A percentile compares a stretch with the other conserved stretches of the same genome.
Conservation (phyloP, 2,888 invertebrate genomes). For the Periphyllus acericola region DNA sequence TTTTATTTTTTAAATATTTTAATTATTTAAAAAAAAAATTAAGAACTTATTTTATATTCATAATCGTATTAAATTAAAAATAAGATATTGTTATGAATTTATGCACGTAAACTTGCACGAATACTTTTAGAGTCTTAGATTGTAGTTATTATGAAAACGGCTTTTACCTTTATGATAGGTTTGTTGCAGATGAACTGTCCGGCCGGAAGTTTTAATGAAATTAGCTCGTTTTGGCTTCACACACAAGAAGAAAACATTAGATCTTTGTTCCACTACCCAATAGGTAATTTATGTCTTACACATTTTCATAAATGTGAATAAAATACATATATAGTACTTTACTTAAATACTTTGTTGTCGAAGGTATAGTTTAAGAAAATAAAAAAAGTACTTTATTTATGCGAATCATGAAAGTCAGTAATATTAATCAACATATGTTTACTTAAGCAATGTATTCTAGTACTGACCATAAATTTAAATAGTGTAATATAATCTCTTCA, state of each 20-base stretch:
- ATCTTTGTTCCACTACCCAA: constrained; percentile 71
- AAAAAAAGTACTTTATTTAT: too few species aligned
- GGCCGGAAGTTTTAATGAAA: constrained; percentile 72
- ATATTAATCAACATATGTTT: background rate
- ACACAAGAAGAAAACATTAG: constrained; percentile 73
- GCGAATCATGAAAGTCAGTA: background rate
- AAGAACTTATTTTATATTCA: too few species aligned
- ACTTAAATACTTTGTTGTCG: too few species aligned
- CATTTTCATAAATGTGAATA: background rate
- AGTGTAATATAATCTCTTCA: background rate
- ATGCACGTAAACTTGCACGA: background rate
- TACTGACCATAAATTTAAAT: background rate
- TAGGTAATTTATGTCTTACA: constrained; percentile 63
- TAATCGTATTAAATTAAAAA: background rate
- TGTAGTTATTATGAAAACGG: constrained; percentile 65
- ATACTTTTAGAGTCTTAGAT: constrained; percentile 11
- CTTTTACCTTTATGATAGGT: constrained; percentile 62
- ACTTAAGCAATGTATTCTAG: background rate
- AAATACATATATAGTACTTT: background rate
- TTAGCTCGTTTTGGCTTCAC: constrained; percentile 73
- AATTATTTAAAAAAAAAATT: too few species aligned
- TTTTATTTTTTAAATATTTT: too few species aligned
- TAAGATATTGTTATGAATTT: background rate
- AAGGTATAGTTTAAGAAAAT: too few species aligned
- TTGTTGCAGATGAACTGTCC: constrained; percentile 70